Base-by-base conservation (phyloP, 2,113 vertebrate genomes). In the Oostethus manadensis region DNA sequence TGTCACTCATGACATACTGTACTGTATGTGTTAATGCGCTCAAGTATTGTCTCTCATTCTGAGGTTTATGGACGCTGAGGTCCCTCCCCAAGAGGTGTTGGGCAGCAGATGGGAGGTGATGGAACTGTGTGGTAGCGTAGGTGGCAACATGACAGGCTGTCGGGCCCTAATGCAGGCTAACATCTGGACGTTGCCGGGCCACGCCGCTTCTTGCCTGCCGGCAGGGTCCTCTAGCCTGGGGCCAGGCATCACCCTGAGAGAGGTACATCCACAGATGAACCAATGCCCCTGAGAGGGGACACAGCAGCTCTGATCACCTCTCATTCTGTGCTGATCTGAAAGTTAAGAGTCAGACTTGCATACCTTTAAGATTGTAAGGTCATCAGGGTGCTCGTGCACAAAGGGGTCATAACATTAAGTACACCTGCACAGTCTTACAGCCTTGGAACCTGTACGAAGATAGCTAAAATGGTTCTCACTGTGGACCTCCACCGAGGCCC, bases 101-200 rank as follows among this genome's bases (percentile, higher is more conserved):
- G 48, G 81, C 68, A 86, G 76, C 84, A 90, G 89, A 88, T 89
- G 86, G 84, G 74, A 71, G 68, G 60, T 77, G 84, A 89, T 84
- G 80, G 84, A 71, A 80, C 74, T 84, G 60, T 63, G 86, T 83
- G 80, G 79, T 88, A 82, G 83, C 33, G 70, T 66, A 74, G 81
- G 83, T 77, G 70, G 71, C 38, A 72, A 88, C 86, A 90, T 80
- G 86, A 90, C 85, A 85, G 38, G 64, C 81, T 79, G 84, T 84
- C 87, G 79, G 76, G 58, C 77, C 67, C 80, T 89, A 89, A 89
- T 91, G 88, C 76, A 88, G 78, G 16, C 51, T 11, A 89, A 88
- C 90, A 90, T 90, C 89, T 91, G 88, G 86, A 88, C 76, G 72
- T 76, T 74, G 82, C 81, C 83, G 77, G 53, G 56, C 60, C 66